Evolutionary conservation across 2,797 vertebrate genomes (phyloP), one percentile per base, ranked within the genome.

Genomic region (Alcedo quadribrachys): DNA sequence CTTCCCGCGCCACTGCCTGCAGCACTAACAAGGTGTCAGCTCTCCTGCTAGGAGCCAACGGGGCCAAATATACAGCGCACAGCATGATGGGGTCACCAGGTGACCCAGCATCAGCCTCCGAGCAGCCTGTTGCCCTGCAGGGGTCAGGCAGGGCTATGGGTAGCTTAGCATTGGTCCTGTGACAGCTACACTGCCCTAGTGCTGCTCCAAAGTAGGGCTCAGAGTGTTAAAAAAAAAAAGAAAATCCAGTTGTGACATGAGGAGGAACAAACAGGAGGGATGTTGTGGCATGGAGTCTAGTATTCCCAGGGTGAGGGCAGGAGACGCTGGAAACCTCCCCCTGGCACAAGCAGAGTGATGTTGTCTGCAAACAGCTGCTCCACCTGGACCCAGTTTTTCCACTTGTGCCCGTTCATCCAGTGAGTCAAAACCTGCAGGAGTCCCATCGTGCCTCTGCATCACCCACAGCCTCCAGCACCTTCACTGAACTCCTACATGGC

Each of bases 1-100:
- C 43, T 42, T 48, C 48, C 60, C 0, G 1, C 0, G 1, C 76
- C 5, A 1, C 33, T 5, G 1, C 35, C 57, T 42, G 71, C 81
- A 30, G 67, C 43, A 6, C 45, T 1, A 0, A 21, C 4, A 3
- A 17, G 22, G 71, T 40, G 42, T 40, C 0, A 1, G 24, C 37
- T 67, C 48, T 67, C 37, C 74, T 35, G 22, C 37, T 28, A 5
- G 30, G 6, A 68, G 9, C 32, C 50, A 60, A 10, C 0, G 0
- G 19, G 35, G 33, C 9, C 27, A 46, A 13, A 42, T 40, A 62
- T 4, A 46, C 57, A 24, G 30, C 62, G 65, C 86, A 88, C 0
- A 0, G 79, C 15, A 7, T 1, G 2, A 61, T 3, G 15, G 7
- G 10, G 86, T 60, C 62, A 87, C 80, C 0, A 8, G 20, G 43